Percentiles rank a stretch among this genome's conserved stretches.
Conservation (phyloP, 2,888 invertebrate genomes). For the Peribatodes rhomboidaria region DNA sequence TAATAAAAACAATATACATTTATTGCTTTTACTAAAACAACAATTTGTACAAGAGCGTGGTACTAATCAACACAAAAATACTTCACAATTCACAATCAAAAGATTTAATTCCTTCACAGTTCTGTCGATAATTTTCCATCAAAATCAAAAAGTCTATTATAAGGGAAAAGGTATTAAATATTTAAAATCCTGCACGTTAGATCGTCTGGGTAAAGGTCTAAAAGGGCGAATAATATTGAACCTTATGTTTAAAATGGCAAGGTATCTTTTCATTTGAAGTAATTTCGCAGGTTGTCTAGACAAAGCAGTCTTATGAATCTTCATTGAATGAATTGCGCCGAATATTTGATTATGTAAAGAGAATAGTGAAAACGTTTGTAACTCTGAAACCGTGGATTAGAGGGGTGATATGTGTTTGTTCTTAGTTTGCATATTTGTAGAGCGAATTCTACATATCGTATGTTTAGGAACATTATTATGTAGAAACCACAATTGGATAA, state of each 20-base stretch:
- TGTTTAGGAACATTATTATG: not conserved
- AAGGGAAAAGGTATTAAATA: constrained; percentile 62
- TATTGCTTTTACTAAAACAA: too few species aligned
- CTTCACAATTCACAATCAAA: too few species aligned
- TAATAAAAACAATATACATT: too few species aligned
- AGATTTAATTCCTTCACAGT: constrained; percentile 23
- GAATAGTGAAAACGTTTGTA: constrained; percentile 58
- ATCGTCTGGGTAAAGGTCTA: constrained; percentile 51
- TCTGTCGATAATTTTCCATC: constrained; percentile 40
- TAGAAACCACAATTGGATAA: constrained; percentile 1
- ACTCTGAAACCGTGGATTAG: constrained; percentile 43
- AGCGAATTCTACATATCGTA: constrained; percentile 20
- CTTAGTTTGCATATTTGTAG: constrained; percentile 38
- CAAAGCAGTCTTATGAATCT: constrained; percentile 62
- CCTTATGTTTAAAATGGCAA: not conserved
- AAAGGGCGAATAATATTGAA: not conserved
- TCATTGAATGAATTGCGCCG: constrained; percentile 64
- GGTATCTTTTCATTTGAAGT: constrained; percentile 3
- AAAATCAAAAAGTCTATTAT: constrained; percentile 56
- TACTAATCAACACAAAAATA: too few species aligned
- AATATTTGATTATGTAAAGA: constrained; percentile 82
- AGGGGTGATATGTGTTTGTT: constrained; percentile 37
- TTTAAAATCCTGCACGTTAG: constrained; percentile 61
- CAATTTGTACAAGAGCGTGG: too few species aligned
- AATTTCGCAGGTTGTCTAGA: constrained; percentile 62